Evolutionary conservation across 2,113 vertebrate genomes (phyloP), one percentile per base, ranked within the genome.

Genomic region (Leuciscus idus): DNA sequence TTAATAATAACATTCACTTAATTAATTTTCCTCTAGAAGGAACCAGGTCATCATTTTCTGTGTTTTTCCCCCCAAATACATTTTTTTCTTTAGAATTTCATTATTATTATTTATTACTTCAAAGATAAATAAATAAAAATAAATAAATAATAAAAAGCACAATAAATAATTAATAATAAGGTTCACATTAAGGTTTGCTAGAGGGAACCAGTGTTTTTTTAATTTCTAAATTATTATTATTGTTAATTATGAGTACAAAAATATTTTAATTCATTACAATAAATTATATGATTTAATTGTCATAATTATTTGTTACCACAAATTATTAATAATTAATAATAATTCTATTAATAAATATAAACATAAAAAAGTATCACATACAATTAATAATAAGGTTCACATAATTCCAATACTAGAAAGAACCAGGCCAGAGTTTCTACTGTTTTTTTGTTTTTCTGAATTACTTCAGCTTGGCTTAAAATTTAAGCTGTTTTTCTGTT

Each of bases 401-500:
- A 21, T 30, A 23, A 57, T 59, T 3, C 2, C 23, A 15, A 59
- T 59, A 6, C 9, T 19, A 79, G 8, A 28, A 52, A 2, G 46
- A 39, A 59, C 19, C 28, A 39, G 19, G 3, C 55, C 7, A 9
- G 21, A 62, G 55, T 13, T 61, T n/a, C 77, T 57, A 0, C 6
- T 48, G 10, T 43, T 21, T 4, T 17, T 26, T 73, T 36, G 46
- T 6, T 39, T 19, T 52, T 9, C 8, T 75, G n/a, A 61, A 72
- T 55, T 68, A n/a, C 30, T 39, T 55, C 13, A 33, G 52, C 23
- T 17, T 48, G 73, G 30, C 30, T 81, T 48, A 48, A 70, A 70
- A 33, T 50, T 3, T 33, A 36, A 82, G 55, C 68, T 52, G 59
- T 36, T 79, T 80, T n/a, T 74, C 28, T 82, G n/a, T 30, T 30